Evolutionary conservation across 2,797 vertebrate species (phyloP).

Genomic region (Cyprinodon diabolis): DNA sequence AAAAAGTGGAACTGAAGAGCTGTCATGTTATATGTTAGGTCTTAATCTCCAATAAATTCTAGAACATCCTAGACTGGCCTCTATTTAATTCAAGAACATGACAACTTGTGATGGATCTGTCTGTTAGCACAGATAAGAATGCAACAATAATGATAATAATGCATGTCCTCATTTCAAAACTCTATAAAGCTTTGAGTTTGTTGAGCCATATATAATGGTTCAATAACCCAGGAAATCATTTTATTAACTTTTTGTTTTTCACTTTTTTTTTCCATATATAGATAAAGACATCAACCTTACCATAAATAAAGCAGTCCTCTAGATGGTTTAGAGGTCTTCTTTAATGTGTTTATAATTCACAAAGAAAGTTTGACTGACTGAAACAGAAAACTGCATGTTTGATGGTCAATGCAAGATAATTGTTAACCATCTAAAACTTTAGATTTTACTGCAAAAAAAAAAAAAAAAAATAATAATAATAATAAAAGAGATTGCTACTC

Average conservation of each 20-base stretch:
- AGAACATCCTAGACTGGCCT: too few relatives aligned
- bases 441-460: neutral
- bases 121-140: neutral
- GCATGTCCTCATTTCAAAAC: too few relatives aligned
- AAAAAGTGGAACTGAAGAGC: neutral
- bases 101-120: slow-evolving; percentile 46
- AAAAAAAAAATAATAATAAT: too few relatives aligned
- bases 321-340: neutral
- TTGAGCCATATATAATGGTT: neutral
- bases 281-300: neutral
- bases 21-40: neutral
- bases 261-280: neutral
- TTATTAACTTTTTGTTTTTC: neutral
- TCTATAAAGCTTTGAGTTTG: neutral
- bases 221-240: neutral
- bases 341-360: neutral
- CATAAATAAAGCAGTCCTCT: neutral
- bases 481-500: too few relatives aligned
- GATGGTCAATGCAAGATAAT: neutral
- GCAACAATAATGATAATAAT: too few relatives aligned
- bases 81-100: slow-evolving; percentile 9
- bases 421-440: neutral
- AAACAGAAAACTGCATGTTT: too few relatives aligned
- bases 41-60: too few relatives aligned
- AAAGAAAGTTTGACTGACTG: neutral